Base-by-base conservation (phyloP, 2,797 vertebrate genomes). In the Pseudopleuronectes americanus region DNA sequence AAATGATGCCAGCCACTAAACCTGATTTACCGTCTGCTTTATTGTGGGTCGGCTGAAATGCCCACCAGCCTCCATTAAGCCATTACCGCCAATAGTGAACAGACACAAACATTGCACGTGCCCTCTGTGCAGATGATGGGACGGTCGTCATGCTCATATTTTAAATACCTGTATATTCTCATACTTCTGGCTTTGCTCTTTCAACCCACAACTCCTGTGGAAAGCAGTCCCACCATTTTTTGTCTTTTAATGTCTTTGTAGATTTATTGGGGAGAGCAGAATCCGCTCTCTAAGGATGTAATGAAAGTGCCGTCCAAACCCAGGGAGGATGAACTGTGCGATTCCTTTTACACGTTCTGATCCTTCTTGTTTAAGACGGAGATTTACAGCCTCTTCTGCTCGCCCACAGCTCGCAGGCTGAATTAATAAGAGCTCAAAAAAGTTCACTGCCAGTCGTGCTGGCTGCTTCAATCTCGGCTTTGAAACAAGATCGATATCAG, bases 1-100 rank as follows among this genome's bases (percentile, higher is more conserved):
- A 84, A 62, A 54, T 64, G 53, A 75, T 79, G 57, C 6, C 43
- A 24, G 57, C 47, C 73, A 80, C 89, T 76, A 87, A 84, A 84
- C 67, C 79, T 65, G 66, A 52, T 81, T 84, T 77, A 71, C 68
- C 56, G 68, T 51, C 22, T 4, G 36, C 83, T 89, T 79, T 80
- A 68, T 76, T 69, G 76, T 66, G 71, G 83, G 79, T 84, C 75
- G 67, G 76, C 64, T 66, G 45, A 75, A 81, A 68, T 53, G 31
- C 65, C 58, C 61, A 17, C 62, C 61, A 65, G 54, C 74, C 65
- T 53, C 60, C 79, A 83, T 84, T 80, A 76, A 77, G 64, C 73
- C 76, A 65, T 77, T 57, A 57, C 58, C 45, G 71, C 82, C 77
- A 61, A 72, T 55, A 66, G 62, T 21, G 65, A 55, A 36, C 68